These are phyloP conservation scores for Propithecus coquereli DNA, from an alignment of 2,113 vertebrate species.

Conservation along the genomic window DNA sequence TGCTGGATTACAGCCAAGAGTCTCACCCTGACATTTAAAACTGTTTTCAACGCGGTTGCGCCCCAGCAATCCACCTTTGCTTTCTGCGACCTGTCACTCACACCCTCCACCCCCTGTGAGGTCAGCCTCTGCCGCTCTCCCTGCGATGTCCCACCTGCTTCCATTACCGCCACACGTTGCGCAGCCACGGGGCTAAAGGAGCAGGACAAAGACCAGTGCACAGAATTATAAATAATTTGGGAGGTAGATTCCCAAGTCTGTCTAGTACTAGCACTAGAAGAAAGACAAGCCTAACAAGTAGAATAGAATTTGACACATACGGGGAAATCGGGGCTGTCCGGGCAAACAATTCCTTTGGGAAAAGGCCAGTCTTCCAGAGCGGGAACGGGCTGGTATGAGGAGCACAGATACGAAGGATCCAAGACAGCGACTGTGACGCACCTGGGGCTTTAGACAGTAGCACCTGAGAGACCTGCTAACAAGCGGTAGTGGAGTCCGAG, in stretches of 20 bases:
- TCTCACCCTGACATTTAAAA: background rate
- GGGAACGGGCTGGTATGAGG: background rate
- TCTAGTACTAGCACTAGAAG: background rate
- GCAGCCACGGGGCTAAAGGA: background rate
- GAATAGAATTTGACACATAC: background rate
- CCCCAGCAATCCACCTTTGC: background rate
- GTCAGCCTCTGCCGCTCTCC: background rate
- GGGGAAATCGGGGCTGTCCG: background rate
- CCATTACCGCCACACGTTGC: background rate
- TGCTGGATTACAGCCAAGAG: background rate
- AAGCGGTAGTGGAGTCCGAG: background rate
- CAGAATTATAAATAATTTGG: background rate
- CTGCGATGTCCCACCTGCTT: background rate
- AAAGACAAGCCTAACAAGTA: background rate
- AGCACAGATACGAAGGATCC: background rate
- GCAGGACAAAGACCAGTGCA: background rate
- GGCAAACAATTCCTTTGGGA: background rate
- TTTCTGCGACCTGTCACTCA: background rate
- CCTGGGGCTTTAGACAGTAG: background rate
- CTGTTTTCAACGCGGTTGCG: background rate
- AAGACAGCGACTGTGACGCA: background rate
- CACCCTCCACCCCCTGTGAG: background rate
- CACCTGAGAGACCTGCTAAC: background rate
- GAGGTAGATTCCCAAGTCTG: background rate
- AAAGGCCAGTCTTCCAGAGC: background rate